Evolutionary conservation across 1,140 invertebrate species (phyloP).

Genomic region (Drosophila ambigua): DNA sequence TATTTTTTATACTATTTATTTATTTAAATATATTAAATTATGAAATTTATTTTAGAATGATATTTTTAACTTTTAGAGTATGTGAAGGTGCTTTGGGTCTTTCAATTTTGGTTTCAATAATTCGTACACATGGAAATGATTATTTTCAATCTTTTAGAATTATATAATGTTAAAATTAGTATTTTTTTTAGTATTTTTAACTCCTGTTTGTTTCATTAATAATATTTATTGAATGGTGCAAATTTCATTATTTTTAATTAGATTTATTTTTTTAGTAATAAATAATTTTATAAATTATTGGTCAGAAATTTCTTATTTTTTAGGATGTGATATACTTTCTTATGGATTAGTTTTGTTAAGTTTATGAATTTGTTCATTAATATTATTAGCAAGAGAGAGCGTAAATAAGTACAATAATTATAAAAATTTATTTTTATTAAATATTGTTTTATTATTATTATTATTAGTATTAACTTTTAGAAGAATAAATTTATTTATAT

Average conservation of each 20-base stretch:
- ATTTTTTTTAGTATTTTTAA: slow-evolving; percentile 84
- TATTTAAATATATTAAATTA: slow-evolving; percentile 84
- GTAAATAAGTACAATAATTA: slow-evolving; percentile 84
- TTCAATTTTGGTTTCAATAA: slow-evolving; percentile 85
- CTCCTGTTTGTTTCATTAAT: slow-evolving; percentile 80
- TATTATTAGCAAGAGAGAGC: slow-evolving; percentile 84
- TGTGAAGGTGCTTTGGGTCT: slow-evolving; percentile 86
- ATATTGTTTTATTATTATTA: slow-evolving; percentile 85
- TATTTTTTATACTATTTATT: slow-evolving; percentile 84
- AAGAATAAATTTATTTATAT: slow-evolving; percentile 86
- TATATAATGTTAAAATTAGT: slow-evolving; percentile 85
- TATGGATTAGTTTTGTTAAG: slow-evolving; percentile 85
- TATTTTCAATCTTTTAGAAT: slow-evolving; percentile 85
- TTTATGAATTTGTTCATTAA: slow-evolving; percentile 85
- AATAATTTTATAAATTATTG: slow-evolving; percentile 80
- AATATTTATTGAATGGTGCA: slow-evolving; percentile 81
- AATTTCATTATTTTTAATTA: slow-evolving; percentile 82
- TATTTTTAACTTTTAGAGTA: slow-evolving; percentile 86
- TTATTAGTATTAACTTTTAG: slow-evolving; percentile 85
- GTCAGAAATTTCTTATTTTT: slow-evolving; percentile 81
- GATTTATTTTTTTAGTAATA: slow-evolving; percentile 83
- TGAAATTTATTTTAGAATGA: slow-evolving; percentile 76
- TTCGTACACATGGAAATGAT: slow-evolving; percentile 86
- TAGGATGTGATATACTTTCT: slow-evolving; percentile 84
- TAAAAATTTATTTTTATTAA: slow-evolving; percentile 84